A percentile compares a stretch with the other conserved stretches of the same genome.
These are phyloP conservation scores for Tragelaphus eurycerus DNA, from an alignment of 2,797 vertebrate genomes.

Conservation along the genomic window DNA sequence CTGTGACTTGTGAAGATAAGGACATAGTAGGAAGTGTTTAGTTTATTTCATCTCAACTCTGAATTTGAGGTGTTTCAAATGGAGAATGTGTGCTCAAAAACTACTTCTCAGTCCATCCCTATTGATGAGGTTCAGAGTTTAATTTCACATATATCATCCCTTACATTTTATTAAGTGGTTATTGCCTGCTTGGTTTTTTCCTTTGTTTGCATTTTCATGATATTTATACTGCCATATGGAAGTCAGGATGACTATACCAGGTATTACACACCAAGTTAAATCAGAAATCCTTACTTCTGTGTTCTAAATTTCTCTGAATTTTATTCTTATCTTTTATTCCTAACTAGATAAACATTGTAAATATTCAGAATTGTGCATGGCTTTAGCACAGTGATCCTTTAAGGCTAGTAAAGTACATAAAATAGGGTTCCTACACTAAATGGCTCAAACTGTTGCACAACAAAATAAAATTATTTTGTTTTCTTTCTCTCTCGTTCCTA, in stretches of 20 bases:
- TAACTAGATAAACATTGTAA: neutral
- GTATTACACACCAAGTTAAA: neutral
- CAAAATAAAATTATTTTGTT: neutral
- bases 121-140: neutral
- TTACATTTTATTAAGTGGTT: neutral
- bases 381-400: neutral
- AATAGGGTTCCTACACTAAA: neutral
- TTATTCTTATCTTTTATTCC: neutral
- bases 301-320: neutral
- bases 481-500: neutral
- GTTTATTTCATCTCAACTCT: neutral
- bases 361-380: neutral
- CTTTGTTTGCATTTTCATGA: neutral
- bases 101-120: neutral
- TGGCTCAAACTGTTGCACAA: neutral
- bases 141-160: neutral
- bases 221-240: neutral
- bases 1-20: neutral
- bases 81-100: neutral
- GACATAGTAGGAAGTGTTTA: neutral
- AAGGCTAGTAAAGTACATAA: neutral
- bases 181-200: neutral
- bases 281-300: neutral
- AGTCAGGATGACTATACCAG: neutral
- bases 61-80: neutral